These are phyloP conservation scores for Caenorhabditis tropicalis DNA, from an alignment of 1,140 invertebrate genomes.

Conservation along the genomic window DNA sequence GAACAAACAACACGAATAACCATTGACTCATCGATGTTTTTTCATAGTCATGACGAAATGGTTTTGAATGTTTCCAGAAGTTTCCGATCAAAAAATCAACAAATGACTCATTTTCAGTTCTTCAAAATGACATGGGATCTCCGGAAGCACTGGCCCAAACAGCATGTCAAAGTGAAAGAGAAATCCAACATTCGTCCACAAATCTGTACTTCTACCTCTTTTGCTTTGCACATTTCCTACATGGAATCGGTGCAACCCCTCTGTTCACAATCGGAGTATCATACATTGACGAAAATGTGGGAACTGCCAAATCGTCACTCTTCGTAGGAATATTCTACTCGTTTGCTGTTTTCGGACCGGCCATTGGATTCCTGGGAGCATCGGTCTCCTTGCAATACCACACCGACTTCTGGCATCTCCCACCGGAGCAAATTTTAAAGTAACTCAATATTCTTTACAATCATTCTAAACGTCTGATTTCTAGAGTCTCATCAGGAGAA, in stretches of 20 bases:
- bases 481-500: constrained; percentile 60
- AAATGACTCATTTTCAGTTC: background rate
- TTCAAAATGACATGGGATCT: background rate
- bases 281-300: constrained; percentile 72
- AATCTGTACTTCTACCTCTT: constrained; percentile 69
- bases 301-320: constrained; percentile 68
- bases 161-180: background rate
- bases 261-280: constrained; percentile 72
- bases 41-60: background rate
- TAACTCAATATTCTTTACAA: background rate
- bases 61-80: background rate
- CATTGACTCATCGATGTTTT: background rate
- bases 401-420: constrained; percentile 68
- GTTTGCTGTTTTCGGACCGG: constrained; percentile 70
- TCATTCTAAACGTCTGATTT: background rate
- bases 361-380: constrained; percentile 68
- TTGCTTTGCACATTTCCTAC: constrained; percentile 72
- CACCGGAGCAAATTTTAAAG: constrained; percentile 51
- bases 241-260: constrained; percentile 71
- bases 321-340: constrained; percentile 72
- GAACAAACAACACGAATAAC: background rate
- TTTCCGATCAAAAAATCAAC: background rate
- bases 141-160: constrained; percentile 3
- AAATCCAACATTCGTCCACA: constrained; percentile 1
- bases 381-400: constrained; percentile 68